Conservation (phyloP, 2,113 vertebrate species). For the Indicator indicator region DNA sequence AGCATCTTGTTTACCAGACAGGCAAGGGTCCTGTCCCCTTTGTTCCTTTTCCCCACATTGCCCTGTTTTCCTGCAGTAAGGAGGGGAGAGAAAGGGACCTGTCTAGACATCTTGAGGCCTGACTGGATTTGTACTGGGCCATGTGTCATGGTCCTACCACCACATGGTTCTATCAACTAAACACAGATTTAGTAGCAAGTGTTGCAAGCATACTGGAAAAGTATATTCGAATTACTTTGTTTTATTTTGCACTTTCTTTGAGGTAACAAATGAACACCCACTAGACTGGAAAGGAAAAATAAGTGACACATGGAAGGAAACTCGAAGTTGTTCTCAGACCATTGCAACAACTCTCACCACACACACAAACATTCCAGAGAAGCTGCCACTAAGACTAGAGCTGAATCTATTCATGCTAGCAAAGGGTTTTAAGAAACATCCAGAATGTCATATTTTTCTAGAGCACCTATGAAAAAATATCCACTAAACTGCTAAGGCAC, state of each 20-base stretch:
- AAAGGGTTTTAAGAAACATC: not conserved
- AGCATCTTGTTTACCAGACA: too few relatives aligned
- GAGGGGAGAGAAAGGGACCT: too few relatives aligned
- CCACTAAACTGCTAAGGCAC: not conserved
- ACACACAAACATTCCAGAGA: not conserved
- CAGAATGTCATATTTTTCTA: not conserved
- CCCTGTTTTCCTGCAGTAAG: too few relatives aligned
- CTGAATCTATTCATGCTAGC: not conserved
- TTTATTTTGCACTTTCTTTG: not conserved
- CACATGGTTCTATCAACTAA: not conserved
- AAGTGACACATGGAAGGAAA: not conserved
- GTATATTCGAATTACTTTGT: not conserved
- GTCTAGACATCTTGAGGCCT: too few relatives aligned
- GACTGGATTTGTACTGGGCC: too few relatives aligned
- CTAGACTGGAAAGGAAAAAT: not conserved
- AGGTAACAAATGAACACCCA: not conserved
- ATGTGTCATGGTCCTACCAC: too few relatives aligned
- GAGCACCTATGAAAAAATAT: not conserved
- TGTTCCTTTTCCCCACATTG: too few relatives aligned
- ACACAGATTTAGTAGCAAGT: not conserved
- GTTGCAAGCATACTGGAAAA: not conserved
- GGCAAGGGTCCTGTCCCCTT: too few relatives aligned
- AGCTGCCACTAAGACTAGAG: not conserved
- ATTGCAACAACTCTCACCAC: not conserved
- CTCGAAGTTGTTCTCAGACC: not conserved